Percentiles rank a stretch among this genome's conserved stretches.
Conservation (phyloP, 2,888 invertebrate genomes). For the Drosophila formosana region DNA sequence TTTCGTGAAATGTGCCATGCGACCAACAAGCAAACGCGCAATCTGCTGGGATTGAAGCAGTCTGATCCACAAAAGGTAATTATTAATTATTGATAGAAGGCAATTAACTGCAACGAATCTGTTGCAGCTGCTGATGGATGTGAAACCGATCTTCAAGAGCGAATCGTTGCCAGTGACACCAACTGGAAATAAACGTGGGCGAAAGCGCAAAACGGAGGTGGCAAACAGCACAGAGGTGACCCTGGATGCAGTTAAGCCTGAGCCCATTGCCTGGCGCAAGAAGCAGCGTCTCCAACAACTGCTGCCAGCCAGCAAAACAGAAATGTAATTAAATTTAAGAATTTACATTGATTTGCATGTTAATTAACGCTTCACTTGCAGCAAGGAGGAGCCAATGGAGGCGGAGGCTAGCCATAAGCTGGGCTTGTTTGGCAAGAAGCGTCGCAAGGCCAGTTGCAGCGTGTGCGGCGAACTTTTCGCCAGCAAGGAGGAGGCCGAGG, state of each 20-base stretch:
- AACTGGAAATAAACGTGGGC: slow-evolving; percentile 52
- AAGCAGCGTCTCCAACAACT: slow-evolving; percentile 63
- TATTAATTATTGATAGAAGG: not conserved
- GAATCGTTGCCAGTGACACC: slow-evolving; percentile 21
- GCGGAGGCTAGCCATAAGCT: slow-evolving; percentile 21
- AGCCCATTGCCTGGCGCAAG: slow-evolving; percentile 53
- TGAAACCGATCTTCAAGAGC: slow-evolving; percentile 61
- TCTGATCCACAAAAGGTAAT: slow-evolving; percentile 67
- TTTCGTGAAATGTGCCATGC: slow-evolving; percentile 87
- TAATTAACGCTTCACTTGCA: slow-evolving; percentile 28
- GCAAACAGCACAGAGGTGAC: not conserved
- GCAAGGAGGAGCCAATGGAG: slow-evolving; percentile 77
- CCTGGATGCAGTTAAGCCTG: slow-evolving; percentile 52
- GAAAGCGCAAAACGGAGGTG: slow-evolving; percentile 74
- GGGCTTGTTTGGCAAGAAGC: slow-evolving; percentile 29
- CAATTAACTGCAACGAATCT: not conserved
- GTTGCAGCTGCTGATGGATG: slow-evolving; percentile 50
- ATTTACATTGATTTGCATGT: not conserved
- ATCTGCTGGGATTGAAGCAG: slow-evolving; percentile 82
- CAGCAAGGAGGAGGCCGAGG: slow-evolving; percentile 74
- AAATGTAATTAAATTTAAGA: slow-evolving; percentile 62
- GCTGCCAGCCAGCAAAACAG: slow-evolving; percentile 57
- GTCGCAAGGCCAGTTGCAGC: slow-evolving; percentile 62
- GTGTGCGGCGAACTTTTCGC: slow-evolving; percentile 78
- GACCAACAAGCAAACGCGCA: slow-evolving; percentile 86